phyloP scores from a whole-genome alignment of 2,113 vertebrate genomes.

The Amphiprion ocellaris region DNA sequence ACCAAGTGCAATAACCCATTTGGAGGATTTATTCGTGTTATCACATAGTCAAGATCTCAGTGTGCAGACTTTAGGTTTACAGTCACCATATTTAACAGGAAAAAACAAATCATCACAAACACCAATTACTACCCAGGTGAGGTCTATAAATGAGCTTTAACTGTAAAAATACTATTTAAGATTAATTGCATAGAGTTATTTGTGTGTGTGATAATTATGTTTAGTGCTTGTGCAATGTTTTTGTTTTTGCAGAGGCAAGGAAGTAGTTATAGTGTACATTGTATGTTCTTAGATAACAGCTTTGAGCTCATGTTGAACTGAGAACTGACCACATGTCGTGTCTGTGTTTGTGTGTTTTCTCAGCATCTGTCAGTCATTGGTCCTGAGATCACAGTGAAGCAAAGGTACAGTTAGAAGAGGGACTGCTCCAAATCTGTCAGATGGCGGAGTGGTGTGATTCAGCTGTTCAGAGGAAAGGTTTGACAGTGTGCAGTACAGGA shows the following conservation, averaged over 20 bases:
- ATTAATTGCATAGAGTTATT: not conserved
- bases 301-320: not conserved
- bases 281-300: constrained; percentile 2
- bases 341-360: constrained; percentile 24
- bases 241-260: too few species aligned
- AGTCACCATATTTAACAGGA: not conserved
- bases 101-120: not conserved
- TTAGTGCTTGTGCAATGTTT: too few species aligned
- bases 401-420: constrained; percentile 50
- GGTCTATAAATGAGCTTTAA: not conserved
- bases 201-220: not conserved
- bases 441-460: not conserved
- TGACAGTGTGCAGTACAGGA: constrained; percentile 27
- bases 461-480: constrained; percentile 35
- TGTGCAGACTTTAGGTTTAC: not conserved
- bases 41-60: too few species aligned
- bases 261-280: not conserved
- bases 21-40: too few species aligned
- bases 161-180: not conserved
- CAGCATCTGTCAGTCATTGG: constrained; percentile 26
- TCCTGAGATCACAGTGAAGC: constrained; percentile 42
- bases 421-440: constrained; percentile 74
- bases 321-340: constrained; percentile 36
- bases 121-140: not conserved
- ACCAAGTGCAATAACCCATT: not conserved